Percentiles rank a stretch among this genome's conserved stretches.
Conservation (phyloP, 2,113 vertebrate species). For the Vicugna pacos region DNA sequence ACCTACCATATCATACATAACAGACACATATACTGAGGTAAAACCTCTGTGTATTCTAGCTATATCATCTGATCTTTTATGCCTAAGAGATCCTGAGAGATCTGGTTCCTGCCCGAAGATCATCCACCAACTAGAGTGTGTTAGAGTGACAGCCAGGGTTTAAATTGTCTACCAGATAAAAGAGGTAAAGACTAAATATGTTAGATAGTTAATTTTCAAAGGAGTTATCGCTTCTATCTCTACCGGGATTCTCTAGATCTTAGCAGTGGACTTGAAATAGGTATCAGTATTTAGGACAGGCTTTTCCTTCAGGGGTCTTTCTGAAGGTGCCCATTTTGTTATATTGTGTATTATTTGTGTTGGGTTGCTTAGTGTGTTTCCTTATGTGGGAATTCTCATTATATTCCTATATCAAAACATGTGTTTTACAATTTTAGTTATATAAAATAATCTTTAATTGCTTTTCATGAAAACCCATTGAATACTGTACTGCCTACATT, state of each 20-base stretch:
- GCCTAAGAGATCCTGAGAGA: neutral
- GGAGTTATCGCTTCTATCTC: neutral
- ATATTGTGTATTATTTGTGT: constrained; percentile 39
- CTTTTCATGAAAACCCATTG: constrained; percentile 53
- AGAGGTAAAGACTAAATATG: neutral
- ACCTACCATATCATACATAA: neutral
- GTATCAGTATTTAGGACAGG: neutral
- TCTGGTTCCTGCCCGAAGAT: neutral
- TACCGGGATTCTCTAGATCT: neutral
- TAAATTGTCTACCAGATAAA: neutral
- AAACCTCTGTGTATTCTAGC: neutral
- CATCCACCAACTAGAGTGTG: neutral
- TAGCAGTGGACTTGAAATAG: neutral
- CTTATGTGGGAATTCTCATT: constrained; percentile 58
- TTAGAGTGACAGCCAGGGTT: neutral
- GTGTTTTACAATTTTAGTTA: constrained; percentile 30
- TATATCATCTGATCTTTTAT: neutral
- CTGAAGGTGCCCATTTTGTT: neutral
- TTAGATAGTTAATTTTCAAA: constrained; percentile 53
- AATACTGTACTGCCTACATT: neutral
- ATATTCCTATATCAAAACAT: constrained; percentile 41
- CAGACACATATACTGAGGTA: constrained; percentile 8
- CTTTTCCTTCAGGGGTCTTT: constrained; percentile 23
- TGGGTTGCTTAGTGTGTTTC: neutral
- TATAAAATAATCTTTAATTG: constrained; percentile 30